Base-by-base conservation (phyloP, 2,797 vertebrate species). In the Rhyacichthys aspro region DNA sequence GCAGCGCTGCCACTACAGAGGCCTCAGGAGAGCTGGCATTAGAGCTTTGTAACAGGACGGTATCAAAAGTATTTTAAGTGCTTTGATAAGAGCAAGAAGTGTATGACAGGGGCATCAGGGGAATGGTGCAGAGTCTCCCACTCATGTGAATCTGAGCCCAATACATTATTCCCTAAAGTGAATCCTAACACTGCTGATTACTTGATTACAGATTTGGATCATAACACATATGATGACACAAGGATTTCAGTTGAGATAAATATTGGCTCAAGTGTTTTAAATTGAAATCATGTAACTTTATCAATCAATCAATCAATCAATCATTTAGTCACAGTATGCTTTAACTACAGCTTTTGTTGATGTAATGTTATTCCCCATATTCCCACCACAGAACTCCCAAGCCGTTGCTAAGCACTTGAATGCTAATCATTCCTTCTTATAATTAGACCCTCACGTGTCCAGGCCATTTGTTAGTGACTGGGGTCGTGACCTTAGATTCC, bases 31-130 rank as follows among this genome's bases (percentile, higher is more conserved):
- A 69, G 57, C 33, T 43, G 60, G 46, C 55, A 34, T 67, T 61
- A 54, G 43, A 81, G 17, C 43, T 49, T 69, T 23, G 55, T 57
- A 69, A 74, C 46, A 71, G 38, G 39, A 71, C 63, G 60, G 68
- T 81, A 85, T 74, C 64, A 60, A 42, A 75, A 67, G 72, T 54
- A 82, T 89, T 81, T 84, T 70, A 83, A 89, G 84, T 32, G 56
- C 56, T 68, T 9, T 58, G 76, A 89, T 81, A 82, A 76, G 58
- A 72, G 59, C 45, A 37, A 34, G n/a, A 18, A 59, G 58, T 18
- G 34, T 8, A 19, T 38, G 74, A 73, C 53, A 80, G n/a, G 48
- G 32, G 54, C 55, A 79, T 28, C 23, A 28, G 23, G 23, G 23
- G 23, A 28, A 5, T 28, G 34, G 62, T 61, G 74, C 59, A 60